phyloP scores from a whole-genome alignment of 2,888 invertebrate genomes.

The Brachyopa scutellaris region DNA sequence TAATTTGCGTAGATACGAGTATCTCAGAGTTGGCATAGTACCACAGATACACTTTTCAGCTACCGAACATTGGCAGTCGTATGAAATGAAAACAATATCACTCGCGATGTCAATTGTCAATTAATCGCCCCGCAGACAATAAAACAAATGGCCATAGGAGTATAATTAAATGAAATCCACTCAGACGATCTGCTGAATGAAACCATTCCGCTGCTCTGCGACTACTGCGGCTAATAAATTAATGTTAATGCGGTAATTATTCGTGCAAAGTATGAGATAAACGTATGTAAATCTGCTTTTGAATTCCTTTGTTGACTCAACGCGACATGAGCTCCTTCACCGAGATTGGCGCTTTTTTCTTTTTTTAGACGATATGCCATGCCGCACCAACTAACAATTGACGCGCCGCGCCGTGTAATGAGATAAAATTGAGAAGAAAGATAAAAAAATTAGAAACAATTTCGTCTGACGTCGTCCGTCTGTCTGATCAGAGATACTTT shows the following conservation, averaged over 20 bases:
- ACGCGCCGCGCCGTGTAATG: not conserved
- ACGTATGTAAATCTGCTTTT: constrained; percentile 65
- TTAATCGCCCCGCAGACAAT: constrained; percentile 41
- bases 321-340: constrained; percentile 15
- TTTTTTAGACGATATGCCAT: not conserved
- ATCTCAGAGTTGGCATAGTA: constrained; percentile 3
- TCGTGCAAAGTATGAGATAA: constrained; percentile 53
- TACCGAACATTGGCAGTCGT: not conserved
- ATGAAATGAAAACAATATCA: not conserved
- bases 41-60: not conserved
- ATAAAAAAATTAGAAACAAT: constrained; percentile 25
- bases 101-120: constrained; percentile 46
- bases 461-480: constrained; percentile 51
- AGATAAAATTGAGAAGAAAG: constrained; percentile 14
- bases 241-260: constrained; percentile 60
- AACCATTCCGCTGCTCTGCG: not conserved
- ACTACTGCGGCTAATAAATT: constrained; percentile 36
- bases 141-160: constrained; percentile 49
- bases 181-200: constrained; percentile 40
- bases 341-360: too few species aligned
- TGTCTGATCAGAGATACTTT: constrained; percentile 58
- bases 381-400: not conserved
- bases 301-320: constrained; percentile 70
- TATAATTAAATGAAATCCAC: constrained; percentile 63
- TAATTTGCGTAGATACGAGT: too few species aligned